phyloP scores from a whole-genome alignment of 2,888 invertebrate genomes.

The Elaeidobius kamerunicus region DNA sequence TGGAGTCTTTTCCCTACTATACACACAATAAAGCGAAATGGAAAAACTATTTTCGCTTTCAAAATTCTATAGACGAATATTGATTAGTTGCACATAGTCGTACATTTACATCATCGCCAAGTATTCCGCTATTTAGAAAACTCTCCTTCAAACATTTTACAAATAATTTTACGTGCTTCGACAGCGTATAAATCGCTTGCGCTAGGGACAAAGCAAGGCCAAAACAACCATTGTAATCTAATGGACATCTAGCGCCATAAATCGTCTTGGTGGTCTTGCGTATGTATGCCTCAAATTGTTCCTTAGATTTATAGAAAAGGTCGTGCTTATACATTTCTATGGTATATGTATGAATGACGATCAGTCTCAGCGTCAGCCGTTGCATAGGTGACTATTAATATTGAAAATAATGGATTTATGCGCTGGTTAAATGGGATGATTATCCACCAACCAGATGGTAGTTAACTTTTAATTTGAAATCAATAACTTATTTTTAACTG shows the following conservation, averaged over 20 bases:
- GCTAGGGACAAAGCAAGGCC: constrained; percentile 28
- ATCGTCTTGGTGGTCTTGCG: constrained; percentile 18
- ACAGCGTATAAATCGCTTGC: constrained; percentile 25
- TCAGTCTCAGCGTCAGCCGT: background rate
- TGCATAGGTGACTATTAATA: background rate
- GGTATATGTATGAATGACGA: constrained; percentile 5
- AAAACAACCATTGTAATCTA: constrained; percentile 27
- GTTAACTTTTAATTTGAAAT: too few relatives aligned
- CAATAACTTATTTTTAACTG: too few relatives aligned
- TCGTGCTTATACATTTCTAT: constrained; percentile 9
- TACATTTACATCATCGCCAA: too few relatives aligned
- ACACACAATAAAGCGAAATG: too few relatives aligned
- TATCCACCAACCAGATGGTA: too few relatives aligned
- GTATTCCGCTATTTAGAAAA: background rate
- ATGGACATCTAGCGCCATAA: constrained; percentile 26
- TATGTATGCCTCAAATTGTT: constrained; percentile 25
- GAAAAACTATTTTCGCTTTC: background rate
- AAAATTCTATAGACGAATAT: too few relatives aligned
- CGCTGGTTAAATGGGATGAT: too few relatives aligned
- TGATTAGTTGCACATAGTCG: too few relatives aligned
- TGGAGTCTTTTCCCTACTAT: too few relatives aligned
- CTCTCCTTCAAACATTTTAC: background rate
- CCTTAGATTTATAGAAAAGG: constrained; percentile 27
- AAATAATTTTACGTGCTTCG: constrained; percentile 19
- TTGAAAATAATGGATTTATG: background rate